Base-by-base conservation (phyloP, 2,888 invertebrate species). In the Pseudococcus longispinus region DNA sequence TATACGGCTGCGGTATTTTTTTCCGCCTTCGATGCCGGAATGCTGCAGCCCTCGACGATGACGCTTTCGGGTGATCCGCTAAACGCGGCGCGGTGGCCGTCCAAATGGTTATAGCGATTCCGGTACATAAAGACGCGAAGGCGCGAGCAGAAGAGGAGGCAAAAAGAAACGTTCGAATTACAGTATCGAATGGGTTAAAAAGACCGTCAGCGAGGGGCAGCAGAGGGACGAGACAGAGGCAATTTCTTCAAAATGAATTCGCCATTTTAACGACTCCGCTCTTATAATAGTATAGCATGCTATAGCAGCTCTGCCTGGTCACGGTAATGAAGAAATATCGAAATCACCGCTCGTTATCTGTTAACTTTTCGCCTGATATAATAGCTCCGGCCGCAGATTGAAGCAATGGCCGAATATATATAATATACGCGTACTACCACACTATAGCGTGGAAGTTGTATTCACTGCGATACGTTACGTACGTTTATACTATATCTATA, bases 331-430 rank as follows among this genome's bases (percentile, higher is more conserved):
- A 85, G 85, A 85, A 85, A 85, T 85, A 85, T 85, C 77, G 85
- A 85, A 85, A 85, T 85, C 85, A 85, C 85, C 77, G 86, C 86
- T 86, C 86, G 86, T 86, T 86, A 86, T 86, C 86, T 86, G 80
- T 86, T 86, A 86, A 86, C 86, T 86, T 86, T 86, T 74, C 86
- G 86, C 86, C 86, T 85, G 85, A 85, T 85, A 85, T 85, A 86
- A 86, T 86, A 80, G 86, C 86, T 44, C 42, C 20, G 46, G 74
- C 86, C 77, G 77, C 77, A 86, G 86, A 86, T 86, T 86, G 86
- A 86, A 86, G 86, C 86, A 80, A 86, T 86, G 80, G 86, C 86
- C 42, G 44, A 80, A 80, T 60, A 60, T 60, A 60, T 60, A 60
- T 42, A 23, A 37, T 9, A 3, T 80, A 70, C 29, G 37, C 37